Evolutionary conservation across 2,797 vertebrate genomes (phyloP), one percentile per base, ranked within the genome.

Genomic region (Adrianichthys oophorus): DNA sequence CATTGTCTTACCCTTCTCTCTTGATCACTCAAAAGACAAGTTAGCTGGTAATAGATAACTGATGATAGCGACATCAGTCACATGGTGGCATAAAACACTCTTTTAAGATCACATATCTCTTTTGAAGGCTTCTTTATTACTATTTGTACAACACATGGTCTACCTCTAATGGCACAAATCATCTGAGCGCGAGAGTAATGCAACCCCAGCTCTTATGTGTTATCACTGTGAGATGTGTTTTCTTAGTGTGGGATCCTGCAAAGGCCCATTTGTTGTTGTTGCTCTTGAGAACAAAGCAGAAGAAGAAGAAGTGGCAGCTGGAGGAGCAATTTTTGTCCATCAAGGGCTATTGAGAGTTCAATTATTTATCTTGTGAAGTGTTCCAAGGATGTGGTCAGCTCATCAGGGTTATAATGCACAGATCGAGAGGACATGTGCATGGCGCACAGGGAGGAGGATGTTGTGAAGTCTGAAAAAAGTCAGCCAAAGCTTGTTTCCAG

Each of bases 281-380:
- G 84, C 83, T 87, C 80, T 88, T 65, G 85, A 91, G 90, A 90
- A 91, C 87, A 91, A 90, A 91, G 90, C 85, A 86, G 86, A 80
- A 85, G 78, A 83, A 85, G 78, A 83, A 86, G 86, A 88, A 89
- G 87, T 86, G 85, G 84, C 89, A 87, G 86, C 87, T 89, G 84
- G 80, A 85, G 86, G 86, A 89, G 83, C 83, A 88, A 87, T 91
- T 90, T 90, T 87, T 86, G 86, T 90, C 87, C 89, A 90, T 91
- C 90, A 85, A 84, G 87, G 77, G 83, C 87, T 87, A 77, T 87
- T 84, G 84, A 90, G 86, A 85, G 85, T 91, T 89, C 84, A 90
- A 88, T 92, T 92, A 90, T 92, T 90, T 90, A 85, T 89, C 86
- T 88, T 90, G 85, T 85, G 82, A 87, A 86, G 83, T 90, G 87